Conservation (phyloP, 1,140 invertebrate genomes). For the Druon quercuslanigerum region DNA sequence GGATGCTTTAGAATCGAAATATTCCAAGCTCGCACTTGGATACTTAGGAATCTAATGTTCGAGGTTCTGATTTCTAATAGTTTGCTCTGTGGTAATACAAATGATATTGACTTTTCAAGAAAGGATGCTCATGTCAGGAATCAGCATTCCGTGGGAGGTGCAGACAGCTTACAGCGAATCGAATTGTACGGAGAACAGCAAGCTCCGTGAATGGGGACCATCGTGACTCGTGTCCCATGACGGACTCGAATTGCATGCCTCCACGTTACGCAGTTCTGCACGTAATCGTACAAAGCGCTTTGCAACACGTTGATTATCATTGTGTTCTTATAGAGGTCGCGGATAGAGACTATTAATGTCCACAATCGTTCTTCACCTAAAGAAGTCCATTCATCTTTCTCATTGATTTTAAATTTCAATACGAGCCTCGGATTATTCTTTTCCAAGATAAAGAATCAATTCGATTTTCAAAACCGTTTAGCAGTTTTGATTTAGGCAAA, state of each 20-base stretch:
- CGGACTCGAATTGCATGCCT: slow-evolving; percentile 61
- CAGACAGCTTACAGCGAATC: slow-evolving; percentile 65
- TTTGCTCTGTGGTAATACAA: too few relatives aligned
- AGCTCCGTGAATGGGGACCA: slow-evolving; percentile 59
- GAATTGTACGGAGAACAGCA: slow-evolving; percentile 63
- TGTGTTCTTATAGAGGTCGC: neutral
- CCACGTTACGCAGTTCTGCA: slow-evolving; percentile 60
- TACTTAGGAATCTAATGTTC: too few relatives aligned
- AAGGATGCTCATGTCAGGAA: slow-evolving; percentile 32
- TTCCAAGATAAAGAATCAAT: too few relatives aligned
- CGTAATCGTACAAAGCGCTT: slow-evolving; percentile 49
- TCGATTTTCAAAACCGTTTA: too few relatives aligned
- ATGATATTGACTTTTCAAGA: too few relatives aligned
- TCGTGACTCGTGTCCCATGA: slow-evolving; percentile 59
- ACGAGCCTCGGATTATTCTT: too few relatives aligned
- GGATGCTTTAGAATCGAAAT: too few relatives aligned
- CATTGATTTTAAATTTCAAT: neutral
- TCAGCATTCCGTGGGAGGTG: slow-evolving; percentile 59
- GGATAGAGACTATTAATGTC: slow-evolving; percentile 7
- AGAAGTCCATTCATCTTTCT: neutral
- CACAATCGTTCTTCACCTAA: neutral
- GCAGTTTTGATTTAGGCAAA: too few relatives aligned
- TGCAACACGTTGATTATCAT: slow-evolving; percentile 25
- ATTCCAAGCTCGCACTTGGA: too few relatives aligned
- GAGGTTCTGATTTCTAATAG: too few relatives aligned